Evolutionary conservation across 1,140 invertebrate genomes (phyloP).

Genomic region (Carposina sasakii): DNA sequence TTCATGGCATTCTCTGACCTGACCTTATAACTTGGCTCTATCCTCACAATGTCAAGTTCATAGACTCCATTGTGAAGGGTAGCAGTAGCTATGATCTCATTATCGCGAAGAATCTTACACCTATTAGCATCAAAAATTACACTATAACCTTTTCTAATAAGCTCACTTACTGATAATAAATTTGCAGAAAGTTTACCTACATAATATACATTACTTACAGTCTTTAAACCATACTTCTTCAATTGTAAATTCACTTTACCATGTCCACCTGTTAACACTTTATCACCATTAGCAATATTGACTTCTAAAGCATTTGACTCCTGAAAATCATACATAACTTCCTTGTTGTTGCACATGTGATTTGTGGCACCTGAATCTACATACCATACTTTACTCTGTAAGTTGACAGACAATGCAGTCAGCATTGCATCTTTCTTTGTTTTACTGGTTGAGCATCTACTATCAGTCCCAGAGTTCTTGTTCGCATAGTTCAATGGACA

Average conservation of each 20-base stretch:
- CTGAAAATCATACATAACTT: conserved; percentile 2
- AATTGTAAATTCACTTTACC: background rate
- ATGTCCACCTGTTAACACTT: background rate
- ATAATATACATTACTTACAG: conserved; percentile 4
- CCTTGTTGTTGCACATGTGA: conserved; percentile 15
- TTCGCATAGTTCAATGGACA: background rate
- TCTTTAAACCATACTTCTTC: background rate
- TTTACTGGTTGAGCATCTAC: too few species aligned
- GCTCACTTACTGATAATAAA: conserved; percentile 1
- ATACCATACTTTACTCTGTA: conserved; percentile 14
- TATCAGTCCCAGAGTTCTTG: too few species aligned
- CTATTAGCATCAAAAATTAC: background rate
- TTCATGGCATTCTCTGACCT: background rate
- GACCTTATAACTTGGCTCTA: background rate
- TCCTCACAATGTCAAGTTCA: background rate
- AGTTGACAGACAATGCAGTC: background rate
- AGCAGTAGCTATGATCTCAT: conserved; percentile 6
- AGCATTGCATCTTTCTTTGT: background rate
- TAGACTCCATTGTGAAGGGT: conserved; percentile 2
- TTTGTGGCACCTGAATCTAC: conserved; percentile 23
- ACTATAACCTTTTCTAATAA: conserved; percentile 1
- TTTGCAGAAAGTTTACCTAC: conserved; percentile 1
- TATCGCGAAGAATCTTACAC: conserved; percentile 1
- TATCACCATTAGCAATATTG: conserved; percentile 7
- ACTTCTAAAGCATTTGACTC: background rate